phyloP scores from a whole-genome alignment of 2,888 invertebrate genomes.

The Acronicta leporina region DNA sequence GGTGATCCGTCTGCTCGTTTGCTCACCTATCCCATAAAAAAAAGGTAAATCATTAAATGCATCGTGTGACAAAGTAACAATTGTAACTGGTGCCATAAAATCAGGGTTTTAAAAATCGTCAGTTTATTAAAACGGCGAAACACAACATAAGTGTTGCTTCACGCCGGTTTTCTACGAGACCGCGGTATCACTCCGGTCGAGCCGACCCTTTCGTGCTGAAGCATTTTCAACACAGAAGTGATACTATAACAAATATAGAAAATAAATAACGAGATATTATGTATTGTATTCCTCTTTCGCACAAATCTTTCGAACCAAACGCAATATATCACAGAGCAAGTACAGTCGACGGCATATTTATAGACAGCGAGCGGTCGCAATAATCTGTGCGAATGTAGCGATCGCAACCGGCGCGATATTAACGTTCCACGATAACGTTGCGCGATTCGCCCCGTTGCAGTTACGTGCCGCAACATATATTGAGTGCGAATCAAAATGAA shows the following conservation, averaged over 20 bases:
- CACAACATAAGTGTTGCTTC: too few relatives aligned
- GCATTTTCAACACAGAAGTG: slow-evolving; percentile 1
- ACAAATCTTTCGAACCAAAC: slow-evolving; percentile 44
- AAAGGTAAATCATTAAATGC: too few relatives aligned
- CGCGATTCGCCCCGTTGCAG: slow-evolving; percentile 34
- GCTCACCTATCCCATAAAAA: too few relatives aligned
- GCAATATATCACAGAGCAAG: slow-evolving; percentile 47
- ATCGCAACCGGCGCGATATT: slow-evolving; percentile 35
- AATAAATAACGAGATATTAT: slow-evolving; percentile 44
- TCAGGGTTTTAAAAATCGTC: slow-evolving; percentile 18
- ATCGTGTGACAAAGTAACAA: slow-evolving; percentile 14
- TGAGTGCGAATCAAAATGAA: slow-evolving; percentile 26
- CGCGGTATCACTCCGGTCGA: too few relatives aligned
- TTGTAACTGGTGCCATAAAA: slow-evolving; percentile 22
- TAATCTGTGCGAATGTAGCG: slow-evolving; percentile 45
- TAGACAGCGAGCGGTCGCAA: slow-evolving; percentile 46
- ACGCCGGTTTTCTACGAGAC: too few relatives aligned
- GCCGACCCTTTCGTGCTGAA: too few relatives aligned
- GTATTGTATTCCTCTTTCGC: slow-evolving; percentile 44
- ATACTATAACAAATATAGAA: not conserved
- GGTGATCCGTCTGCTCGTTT: too few relatives aligned
- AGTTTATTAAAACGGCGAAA: too few relatives aligned
- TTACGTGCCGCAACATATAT: slow-evolving; percentile 43
- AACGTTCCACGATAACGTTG: slow-evolving; percentile 34
- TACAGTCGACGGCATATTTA: slow-evolving; percentile 48